Evolutionary conservation across 1,140 invertebrate species (phyloP), one percentile per base, ranked within the genome.

Genomic region (Halotydeus destructor): DNA sequence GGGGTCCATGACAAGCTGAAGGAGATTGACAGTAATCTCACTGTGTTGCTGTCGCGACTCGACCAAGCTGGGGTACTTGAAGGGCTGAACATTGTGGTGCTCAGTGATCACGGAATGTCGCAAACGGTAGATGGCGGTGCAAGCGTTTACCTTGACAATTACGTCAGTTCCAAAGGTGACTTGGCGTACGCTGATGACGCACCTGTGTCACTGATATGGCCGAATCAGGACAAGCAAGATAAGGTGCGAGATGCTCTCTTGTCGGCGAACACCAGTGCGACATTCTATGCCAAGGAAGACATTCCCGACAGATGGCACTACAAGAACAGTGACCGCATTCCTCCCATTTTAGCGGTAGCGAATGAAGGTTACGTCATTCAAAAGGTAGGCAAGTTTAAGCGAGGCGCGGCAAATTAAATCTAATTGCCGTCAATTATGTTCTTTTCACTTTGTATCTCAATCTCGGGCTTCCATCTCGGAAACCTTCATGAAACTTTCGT

Each of bases 191-290:
- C 19, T 8, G 6, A 8, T 35, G 8, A 35, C n/a, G 37, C 30
- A 34, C 63, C 68, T 9, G 56, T 59, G 28, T 53, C 65, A 11
- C 60, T 66, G 44, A 64, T 74, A 48, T 62, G 55, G 41, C 67
- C 70, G 6, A 60, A 66, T 42, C 37, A 55, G 51, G 66, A 65
- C 67, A 60, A 62, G 42, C 52, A 60, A 43, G 57, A 65, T 12
- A 43, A 51, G 12, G 55, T 72, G 47, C 71, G 69, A 49, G 48
- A 63, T n/a, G 54, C 54, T 32, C 54, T 75, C 18, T 51, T 50
- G 50, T 51, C 55, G 25, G 61, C 50, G 9, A 56, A 64, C 0
- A 37, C 53, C 4, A 31, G 41, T 16, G 40, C 41, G 12, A 25
- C 18, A 5, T 55, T 62, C 2, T 62, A 58, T 47, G 45, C 44